phyloP scores from a whole-genome alignment of 2,888 invertebrate genomes.

The Eristalis intricaria region DNA sequence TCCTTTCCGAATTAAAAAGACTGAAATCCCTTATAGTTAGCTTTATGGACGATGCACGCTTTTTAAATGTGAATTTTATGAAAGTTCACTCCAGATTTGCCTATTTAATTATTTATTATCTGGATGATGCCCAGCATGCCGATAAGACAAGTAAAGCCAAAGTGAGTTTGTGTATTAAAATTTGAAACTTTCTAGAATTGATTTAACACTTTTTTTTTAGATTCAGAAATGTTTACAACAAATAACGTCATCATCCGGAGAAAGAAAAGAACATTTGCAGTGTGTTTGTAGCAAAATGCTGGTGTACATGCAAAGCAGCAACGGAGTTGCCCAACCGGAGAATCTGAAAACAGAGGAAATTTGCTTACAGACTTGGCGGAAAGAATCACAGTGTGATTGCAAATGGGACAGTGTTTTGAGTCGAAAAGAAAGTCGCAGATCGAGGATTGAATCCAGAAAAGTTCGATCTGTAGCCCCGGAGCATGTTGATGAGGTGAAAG shows the following conservation, averaged over 20 bases:
- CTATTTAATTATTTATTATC: conserved; percentile 84
- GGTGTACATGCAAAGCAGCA: conserved; percentile 75
- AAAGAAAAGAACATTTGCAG: conserved; percentile 81
- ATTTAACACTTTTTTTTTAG: conserved; percentile 65
- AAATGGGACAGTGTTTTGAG: conserved; percentile 82
- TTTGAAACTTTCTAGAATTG: background rate
- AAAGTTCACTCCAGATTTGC: conserved; percentile 86
- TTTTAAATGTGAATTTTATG: conserved; percentile 85
- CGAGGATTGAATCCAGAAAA: conserved; percentile 79
- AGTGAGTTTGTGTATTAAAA: conserved; percentile 65
- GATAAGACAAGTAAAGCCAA: conserved; percentile 74
- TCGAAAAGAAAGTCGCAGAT: conserved; percentile 80
- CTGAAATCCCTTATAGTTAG: conserved; percentile 86
- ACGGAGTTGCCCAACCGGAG: conserved; percentile 77
- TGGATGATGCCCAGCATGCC: conserved; percentile 80
- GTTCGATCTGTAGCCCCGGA: conserved; percentile 70
- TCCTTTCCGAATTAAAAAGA: conserved; percentile 87
- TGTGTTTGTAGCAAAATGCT: conserved; percentile 81
- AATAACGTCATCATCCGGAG: conserved; percentile 74
- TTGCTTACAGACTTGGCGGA: conserved; percentile 84
- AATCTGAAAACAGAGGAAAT: conserved; percentile 84
- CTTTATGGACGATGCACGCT: conserved; percentile 87
- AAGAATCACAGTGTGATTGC: conserved; percentile 84
- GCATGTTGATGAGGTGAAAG: conserved; percentile 21
- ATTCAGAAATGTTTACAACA: conserved; percentile 76